Percentiles rank a stretch among this genome's conserved stretches.
Evolutionary conservation across 2,888 invertebrate species (phyloP).

Genomic region (Melanostoma scalare): DNA sequence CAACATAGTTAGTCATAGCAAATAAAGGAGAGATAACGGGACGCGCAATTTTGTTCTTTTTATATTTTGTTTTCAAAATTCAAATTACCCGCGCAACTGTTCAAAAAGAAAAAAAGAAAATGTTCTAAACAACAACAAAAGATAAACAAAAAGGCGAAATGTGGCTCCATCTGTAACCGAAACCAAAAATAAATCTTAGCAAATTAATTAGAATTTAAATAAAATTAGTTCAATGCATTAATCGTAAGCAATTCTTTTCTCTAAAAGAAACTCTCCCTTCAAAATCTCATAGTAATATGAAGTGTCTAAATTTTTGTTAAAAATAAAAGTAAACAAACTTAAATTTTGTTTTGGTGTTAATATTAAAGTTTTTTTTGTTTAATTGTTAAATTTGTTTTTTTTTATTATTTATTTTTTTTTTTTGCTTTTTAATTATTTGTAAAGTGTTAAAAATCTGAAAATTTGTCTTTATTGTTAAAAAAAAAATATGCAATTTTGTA

Average conservation of each 20-base stretch:
- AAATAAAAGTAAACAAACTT: constrained; percentile 11
- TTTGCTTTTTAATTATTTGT: constrained; percentile 40
- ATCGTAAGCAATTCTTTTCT: constrained; percentile 31
- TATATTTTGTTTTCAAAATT: constrained; percentile 26
- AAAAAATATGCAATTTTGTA: constrained; percentile 53
- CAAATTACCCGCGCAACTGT: constrained; percentile 40
- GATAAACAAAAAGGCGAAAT: constrained; percentile 44
- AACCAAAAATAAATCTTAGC: constrained; percentile 60
- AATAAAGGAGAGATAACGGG: constrained; percentile 22
- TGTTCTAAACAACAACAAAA: constrained; percentile 27
- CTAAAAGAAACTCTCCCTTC: constrained; percentile 7
- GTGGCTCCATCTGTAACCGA: constrained; percentile 71
- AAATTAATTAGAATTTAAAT: constrained; percentile 34
- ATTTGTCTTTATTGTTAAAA: constrained; percentile 9
- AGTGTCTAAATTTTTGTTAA: constrained; percentile 9
- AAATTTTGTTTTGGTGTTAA: constrained; percentile 2
- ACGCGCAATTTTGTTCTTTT: constrained; percentile 38
- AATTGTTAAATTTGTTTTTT: constrained; percentile 37
- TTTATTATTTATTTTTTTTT: constrained; percentile 37
- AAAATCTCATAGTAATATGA: constrained; percentile 4
- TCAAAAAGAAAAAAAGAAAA: constrained; percentile 4
- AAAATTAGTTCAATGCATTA: constrained; percentile 51
- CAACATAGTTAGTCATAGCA: constrained; percentile 8
- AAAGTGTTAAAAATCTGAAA: constrained; percentile 45
- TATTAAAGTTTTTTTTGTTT: constrained; percentile 20